Evolutionary conservation across 1,140 invertebrate genomes (phyloP).

Genomic region (Pteromalus puparum): DNA sequence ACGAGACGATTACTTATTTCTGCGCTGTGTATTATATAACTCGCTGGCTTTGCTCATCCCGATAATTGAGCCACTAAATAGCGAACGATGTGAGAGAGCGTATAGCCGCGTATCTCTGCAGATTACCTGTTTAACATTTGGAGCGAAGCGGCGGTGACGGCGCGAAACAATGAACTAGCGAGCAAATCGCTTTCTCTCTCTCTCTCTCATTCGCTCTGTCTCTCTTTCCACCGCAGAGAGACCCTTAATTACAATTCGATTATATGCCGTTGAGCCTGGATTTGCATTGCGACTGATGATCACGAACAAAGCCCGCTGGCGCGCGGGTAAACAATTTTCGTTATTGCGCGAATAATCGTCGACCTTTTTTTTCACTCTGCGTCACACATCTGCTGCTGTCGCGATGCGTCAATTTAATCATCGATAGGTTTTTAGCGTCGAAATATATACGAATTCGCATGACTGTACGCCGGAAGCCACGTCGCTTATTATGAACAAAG

Average conservation of each 20-base stretch:
- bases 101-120: neutral
- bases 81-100: neutral
- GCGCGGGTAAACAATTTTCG: neutral
- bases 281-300: neutral
- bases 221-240: neutral
- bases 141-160: neutral
- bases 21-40: neutral
- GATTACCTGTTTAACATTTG: constrained; percentile 29
- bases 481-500: no score
- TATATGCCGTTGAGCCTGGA: neutral
- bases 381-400: no score
- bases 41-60: neutral
- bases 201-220: no score
- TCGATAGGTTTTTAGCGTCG: no score
- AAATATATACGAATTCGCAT: neutral
- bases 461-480: no score
- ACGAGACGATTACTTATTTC: no score
- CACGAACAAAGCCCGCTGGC: no score
- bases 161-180: constrained; percentile 8
- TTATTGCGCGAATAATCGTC: neutral
- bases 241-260: constrained; percentile 31
- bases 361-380: neutral
- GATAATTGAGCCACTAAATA: constrained; percentile 24
- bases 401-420: neutral
- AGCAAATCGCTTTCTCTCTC: constrained; percentile 14